Percentiles rank a stretch among this genome's conserved stretches.
These are phyloP conservation scores for Micromys minutus DNA, from an alignment of 2,113 vertebrate genomes.

Conservation along the genomic window DNA sequence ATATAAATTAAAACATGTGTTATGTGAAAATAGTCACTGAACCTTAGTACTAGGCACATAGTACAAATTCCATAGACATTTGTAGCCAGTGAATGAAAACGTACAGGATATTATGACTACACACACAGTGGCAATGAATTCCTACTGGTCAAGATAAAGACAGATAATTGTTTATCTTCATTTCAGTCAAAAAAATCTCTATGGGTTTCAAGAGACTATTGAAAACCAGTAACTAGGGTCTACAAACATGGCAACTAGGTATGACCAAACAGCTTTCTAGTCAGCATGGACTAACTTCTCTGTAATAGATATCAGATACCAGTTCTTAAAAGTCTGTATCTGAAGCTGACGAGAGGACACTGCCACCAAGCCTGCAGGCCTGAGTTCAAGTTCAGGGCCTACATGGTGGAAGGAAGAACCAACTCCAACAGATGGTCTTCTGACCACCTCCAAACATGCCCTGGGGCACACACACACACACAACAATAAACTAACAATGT, in stretches of 20 bases:
- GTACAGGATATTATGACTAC: not conserved
- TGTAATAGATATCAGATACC: not conserved
- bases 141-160: not conserved
- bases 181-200: not conserved
- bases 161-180: not conserved
- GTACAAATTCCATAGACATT: not conserved
- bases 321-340: not conserved
- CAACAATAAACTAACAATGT: too few relatives aligned
- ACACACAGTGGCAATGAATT: not conserved
- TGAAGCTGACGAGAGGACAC: not conserved
- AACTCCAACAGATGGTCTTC: not conserved
- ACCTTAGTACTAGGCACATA: not conserved
- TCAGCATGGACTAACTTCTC: not conserved
- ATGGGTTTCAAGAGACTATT: not conserved
- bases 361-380: not conserved
- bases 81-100: constrained; percentile 28
- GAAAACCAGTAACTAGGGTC: not conserved
- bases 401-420: too few relatives aligned
- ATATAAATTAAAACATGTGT: not conserved
- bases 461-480: not conserved
- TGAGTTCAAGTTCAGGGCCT: not conserved
- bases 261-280: not conserved
- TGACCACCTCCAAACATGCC: not conserved
- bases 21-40: not conserved
- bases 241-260: not conserved